A percentile compares a stretch with the other conserved stretches of the same genome.
Conservation (phyloP, 2,113 vertebrate species). For the Oncorhynchus keta region DNA sequence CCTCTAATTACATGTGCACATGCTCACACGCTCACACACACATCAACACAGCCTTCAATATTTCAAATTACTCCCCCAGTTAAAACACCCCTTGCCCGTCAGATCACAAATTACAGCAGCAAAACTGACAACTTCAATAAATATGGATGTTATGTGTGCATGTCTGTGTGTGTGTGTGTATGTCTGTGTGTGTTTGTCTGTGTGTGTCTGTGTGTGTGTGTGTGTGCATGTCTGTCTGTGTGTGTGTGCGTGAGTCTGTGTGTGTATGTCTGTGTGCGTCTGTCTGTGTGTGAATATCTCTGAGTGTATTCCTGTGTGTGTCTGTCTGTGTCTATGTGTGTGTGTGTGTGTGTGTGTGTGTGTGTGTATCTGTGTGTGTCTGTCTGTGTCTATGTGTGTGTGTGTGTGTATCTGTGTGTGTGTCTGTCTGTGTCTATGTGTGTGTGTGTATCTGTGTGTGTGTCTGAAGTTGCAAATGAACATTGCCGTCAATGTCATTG, state of each 20-base stretch:
- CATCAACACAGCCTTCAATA: not conserved
- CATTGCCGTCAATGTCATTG: not conserved
- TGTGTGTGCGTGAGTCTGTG: not conserved
- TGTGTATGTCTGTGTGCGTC: no score
- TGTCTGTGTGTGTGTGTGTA: not conserved
- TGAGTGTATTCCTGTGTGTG: no score
- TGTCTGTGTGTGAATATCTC: no score
- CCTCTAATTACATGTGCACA: not conserved
- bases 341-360: not conserved
- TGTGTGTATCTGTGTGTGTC: no score
- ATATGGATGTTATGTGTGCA: not conserved
- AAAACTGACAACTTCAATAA: not conserved
- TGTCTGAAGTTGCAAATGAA: not conserved
- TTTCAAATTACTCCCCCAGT: not conserved
- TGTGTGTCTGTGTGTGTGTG: not conserved
- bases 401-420: not conserved
- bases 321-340: not conserved
- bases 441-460: not conserved
- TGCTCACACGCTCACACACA: not conserved
- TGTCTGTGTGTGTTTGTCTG: no score
- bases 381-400: not conserved
- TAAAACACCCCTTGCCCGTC: not conserved
- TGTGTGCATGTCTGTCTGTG: no score
- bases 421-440: not conserved
- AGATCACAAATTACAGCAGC: not conserved